phyloP scores from a whole-genome alignment of 1,140 invertebrate species.

The Zaprionus kolodkinae region DNA sequence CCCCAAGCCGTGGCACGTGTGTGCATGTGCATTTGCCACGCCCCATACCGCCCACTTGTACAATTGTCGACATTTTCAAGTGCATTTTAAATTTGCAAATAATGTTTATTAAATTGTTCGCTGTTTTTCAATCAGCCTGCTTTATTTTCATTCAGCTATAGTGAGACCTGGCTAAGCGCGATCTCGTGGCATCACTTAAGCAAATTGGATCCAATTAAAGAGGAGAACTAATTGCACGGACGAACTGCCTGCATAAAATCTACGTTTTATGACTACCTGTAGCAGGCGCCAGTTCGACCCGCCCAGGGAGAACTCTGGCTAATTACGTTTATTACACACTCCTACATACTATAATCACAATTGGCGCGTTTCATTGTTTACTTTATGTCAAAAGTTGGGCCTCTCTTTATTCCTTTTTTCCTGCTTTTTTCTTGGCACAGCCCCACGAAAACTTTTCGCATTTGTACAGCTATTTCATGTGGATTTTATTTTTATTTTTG shows the following conservation, averaged over 20 bases:
- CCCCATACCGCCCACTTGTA: not conserved
- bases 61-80: slow-evolving; percentile 24
- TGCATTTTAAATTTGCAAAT: slow-evolving; percentile 62
- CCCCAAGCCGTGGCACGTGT: slow-evolving; percentile 65
- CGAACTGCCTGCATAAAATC: slow-evolving; percentile 47
- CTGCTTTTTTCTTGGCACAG: slow-evolving; percentile 50
- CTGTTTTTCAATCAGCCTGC: slow-evolving; percentile 13
- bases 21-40: slow-evolving; percentile 42
- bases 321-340: slow-evolving; percentile 60
- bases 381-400: slow-evolving; percentile 62
- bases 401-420: slow-evolving; percentile 13
- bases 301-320: slow-evolving; percentile 35
- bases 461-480: slow-evolving; percentile 56
- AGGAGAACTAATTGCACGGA: slow-evolving; percentile 39
- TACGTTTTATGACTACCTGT: slow-evolving; percentile 37
- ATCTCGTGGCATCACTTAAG: slow-evolving; percentile 8
- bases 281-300: slow-evolving; percentile 5
- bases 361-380: slow-evolving; percentile 73
- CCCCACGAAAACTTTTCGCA: slow-evolving; percentile 58
- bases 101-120: slow-evolving; percentile 50
- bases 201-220: slow-evolving; percentile 48
- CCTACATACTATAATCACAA: slow-evolving; percentile 63
- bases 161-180: slow-evolving; percentile 11
- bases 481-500: slow-evolving; percentile 52
- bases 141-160: not conserved